Percentiles rank a stretch among this genome's conserved stretches.
Evolutionary conservation across 1,140 invertebrate genomes (phyloP).

Genomic region (Cherax destructor): DNA sequence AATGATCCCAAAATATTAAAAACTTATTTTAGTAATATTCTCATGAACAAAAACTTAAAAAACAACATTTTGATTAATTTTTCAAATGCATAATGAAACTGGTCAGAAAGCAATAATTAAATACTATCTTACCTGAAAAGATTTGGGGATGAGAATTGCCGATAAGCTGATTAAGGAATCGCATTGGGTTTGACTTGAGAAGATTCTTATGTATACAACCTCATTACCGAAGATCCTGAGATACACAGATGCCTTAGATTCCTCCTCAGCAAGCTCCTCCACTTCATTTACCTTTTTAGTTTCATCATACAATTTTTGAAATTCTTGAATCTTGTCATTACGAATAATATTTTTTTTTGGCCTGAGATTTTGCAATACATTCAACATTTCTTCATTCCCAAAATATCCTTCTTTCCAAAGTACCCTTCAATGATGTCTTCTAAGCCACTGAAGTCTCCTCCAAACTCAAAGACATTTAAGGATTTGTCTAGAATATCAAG

Average conservation of each 20-base stretch:
- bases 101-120: too few relatives aligned
- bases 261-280: background rate
- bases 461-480: slow-evolving; percentile 39
- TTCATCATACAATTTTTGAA: slow-evolving; percentile 47
- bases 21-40: too few relatives aligned
- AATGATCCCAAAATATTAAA: too few relatives aligned
- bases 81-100: too few relatives aligned
- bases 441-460: slow-evolving; percentile 52
- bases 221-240: slow-evolving; percentile 59
- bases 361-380: slow-evolving; percentile 13
- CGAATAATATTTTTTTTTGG: slow-evolving; percentile 47
- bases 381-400: slow-evolving; percentile 36
- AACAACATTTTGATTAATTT: too few relatives aligned
- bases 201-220: slow-evolving; percentile 49
- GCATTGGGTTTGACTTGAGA: slow-evolving; percentile 1
- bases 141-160: slow-evolving; percentile 31
- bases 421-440: slow-evolving; percentile 36
- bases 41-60: too few relatives aligned
- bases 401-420: slow-evolving; percentile 55
- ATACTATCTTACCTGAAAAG: slow-evolving; percentile 30
- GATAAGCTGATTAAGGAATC: slow-evolving; percentile 5
- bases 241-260: slow-evolving; percentile 43
- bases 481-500: slow-evolving; percentile 40
- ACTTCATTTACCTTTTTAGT: background rate
- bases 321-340: slow-evolving; percentile 55